Evolutionary conservation across 2,797 vertebrate genomes (phyloP).

Genomic region (Helostoma temminkii): DNA sequence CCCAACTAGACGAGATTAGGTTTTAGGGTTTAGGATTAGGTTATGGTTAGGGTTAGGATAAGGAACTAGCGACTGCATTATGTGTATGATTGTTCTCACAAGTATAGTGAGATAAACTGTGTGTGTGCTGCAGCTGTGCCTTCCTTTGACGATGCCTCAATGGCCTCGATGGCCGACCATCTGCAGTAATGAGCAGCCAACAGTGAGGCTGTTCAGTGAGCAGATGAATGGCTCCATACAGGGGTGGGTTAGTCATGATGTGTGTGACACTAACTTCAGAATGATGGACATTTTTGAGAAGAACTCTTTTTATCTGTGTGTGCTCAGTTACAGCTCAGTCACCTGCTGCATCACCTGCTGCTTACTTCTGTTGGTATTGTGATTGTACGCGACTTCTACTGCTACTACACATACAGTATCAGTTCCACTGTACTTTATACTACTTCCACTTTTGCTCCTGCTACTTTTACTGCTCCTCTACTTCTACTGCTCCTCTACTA

Average conservation of each 20-base stretch:
- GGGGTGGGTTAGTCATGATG: slow-evolving; percentile 14
- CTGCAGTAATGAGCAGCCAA: slow-evolving; percentile 64
- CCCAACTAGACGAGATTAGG: too few relatives aligned
- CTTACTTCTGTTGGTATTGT: too few relatives aligned
- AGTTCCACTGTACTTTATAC: neutral
- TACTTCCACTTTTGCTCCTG: too few relatives aligned
- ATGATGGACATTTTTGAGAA: neutral
- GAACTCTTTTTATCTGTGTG: neutral
- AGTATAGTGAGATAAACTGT: too few relatives aligned
- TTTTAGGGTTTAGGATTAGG: too few relatives aligned
- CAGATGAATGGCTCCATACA: slow-evolving; percentile 61
- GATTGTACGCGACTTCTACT: neutral
- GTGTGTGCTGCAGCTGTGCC: slow-evolving; percentile 68
- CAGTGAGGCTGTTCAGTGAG: slow-evolving; percentile 55
- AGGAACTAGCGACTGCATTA: too few relatives aligned
- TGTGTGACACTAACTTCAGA: slow-evolving; percentile 8
- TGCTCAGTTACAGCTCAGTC: slow-evolving; percentile 1
- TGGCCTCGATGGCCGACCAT: slow-evolving; percentile 67
- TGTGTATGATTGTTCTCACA: too few relatives aligned
- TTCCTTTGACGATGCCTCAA: slow-evolving; percentile 60
- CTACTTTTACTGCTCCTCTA: too few relatives aligned
- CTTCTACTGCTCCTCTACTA: neutral
- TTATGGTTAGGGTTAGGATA: too few relatives aligned
- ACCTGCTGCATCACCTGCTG: neutral
- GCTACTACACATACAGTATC: neutral